A percentile compares a stretch with the other conserved stretches of the same genome.
Conservation (phyloP, 1,140 invertebrate species). For the Drosophila melanogaster region DNA sequence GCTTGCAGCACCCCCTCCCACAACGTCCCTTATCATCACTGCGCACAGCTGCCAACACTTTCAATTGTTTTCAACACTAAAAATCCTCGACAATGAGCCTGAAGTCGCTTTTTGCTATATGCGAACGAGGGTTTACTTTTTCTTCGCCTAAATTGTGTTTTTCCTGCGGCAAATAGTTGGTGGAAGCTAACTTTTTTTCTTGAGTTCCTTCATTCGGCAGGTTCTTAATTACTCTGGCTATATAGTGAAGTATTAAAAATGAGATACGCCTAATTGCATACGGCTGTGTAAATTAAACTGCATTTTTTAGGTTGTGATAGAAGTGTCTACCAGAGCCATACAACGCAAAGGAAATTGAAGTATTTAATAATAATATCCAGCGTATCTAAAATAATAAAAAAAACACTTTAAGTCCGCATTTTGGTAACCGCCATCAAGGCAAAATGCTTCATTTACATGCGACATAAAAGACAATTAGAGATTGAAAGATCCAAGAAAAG, state of each 20-base stretch:
- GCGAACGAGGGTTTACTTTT: conserved; percentile 17
- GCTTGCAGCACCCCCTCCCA: conserved; percentile 6
- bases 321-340: not conserved
- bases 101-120: conserved; percentile 18
- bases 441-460: conserved; percentile 17
- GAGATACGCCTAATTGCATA: not conserved
- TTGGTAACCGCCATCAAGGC: conserved; percentile 1
- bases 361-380: too few relatives aligned
- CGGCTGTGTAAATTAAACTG: not conserved
- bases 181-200: conserved; percentile 35
- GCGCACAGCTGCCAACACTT: conserved; percentile 48
- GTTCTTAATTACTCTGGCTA: conserved; percentile 30
- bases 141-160: conserved; percentile 39
- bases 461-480: conserved; percentile 47
- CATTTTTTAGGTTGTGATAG: not conserved
- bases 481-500: conserved; percentile 42
- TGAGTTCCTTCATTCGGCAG: conserved; percentile 17
- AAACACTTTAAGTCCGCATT: not conserved
- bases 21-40: conserved; percentile 4
- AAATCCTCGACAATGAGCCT: conserved; percentile 40
- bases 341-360: too few relatives aligned
- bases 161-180: conserved; percentile 34
- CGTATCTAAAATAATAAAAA: too few relatives aligned
- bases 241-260: conserved; percentile 3
- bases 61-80: conserved; percentile 62